phyloP scores from a whole-genome alignment of 2,113 vertebrate genomes.

The Heterotis niloticus region DNA sequence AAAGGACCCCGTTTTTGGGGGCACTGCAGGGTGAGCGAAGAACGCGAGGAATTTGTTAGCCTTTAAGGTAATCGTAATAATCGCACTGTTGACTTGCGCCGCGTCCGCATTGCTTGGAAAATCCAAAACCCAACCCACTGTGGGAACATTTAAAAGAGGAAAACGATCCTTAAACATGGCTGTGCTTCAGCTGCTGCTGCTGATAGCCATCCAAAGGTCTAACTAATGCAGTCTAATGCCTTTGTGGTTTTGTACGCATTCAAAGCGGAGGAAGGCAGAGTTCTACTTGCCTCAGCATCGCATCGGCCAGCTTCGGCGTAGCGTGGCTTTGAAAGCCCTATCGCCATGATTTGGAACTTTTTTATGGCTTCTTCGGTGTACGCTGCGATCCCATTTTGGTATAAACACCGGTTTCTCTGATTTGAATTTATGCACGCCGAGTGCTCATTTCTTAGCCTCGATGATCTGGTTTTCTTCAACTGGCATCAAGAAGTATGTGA shows the following conservation, averaged over 20 bases:
- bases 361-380: no score
- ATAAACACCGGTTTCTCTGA: no score
- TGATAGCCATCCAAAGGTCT: not conserved
- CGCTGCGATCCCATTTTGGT: no score
- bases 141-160: not conserved
- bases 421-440: no score
- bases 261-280: not conserved
- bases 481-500: no score
- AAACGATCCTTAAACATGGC: not conserved
- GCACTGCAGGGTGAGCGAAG: slow-evolving; percentile 15
- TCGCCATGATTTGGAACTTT: not conserved
- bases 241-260: not conserved
- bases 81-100: not conserved
- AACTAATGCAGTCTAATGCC: not conserved
- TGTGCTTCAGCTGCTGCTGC: not conserved
- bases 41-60: slow-evolving; percentile 33
- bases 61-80: slow-evolving; percentile 31
- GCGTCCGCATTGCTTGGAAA: not conserved
- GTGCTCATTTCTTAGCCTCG: no score
- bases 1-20: slow-evolving; percentile 23
- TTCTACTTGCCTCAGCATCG: not conserved
- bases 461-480: no score
- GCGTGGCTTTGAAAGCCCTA: not conserved
- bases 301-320: not conserved
- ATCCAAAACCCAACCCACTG: not conserved